Evolutionary conservation across 1,140 invertebrate genomes (phyloP).

Genomic region (Drosophila nebulosa): DNA sequence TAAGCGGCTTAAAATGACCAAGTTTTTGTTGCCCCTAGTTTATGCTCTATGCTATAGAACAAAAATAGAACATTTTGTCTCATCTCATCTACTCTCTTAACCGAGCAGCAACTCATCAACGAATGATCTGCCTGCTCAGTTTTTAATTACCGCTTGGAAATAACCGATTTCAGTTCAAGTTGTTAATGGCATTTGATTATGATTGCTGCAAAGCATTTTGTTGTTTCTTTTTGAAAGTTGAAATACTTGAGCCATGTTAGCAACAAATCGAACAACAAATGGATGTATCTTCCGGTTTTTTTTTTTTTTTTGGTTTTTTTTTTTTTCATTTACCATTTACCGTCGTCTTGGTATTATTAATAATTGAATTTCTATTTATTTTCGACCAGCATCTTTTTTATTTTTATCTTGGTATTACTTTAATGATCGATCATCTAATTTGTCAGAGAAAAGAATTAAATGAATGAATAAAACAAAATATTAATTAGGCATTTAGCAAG

Average conservation of each 20-base stretch:
- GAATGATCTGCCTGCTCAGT: constrained; percentile 18
- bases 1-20: constrained; percentile 19
- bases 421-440: constrained; percentile 70
- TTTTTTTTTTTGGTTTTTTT: too few relatives aligned
- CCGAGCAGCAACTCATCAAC: constrained; percentile 18
- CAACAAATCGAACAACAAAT: constrained; percentile 40
- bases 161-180: constrained; percentile 49
- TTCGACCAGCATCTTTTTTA: constrained; percentile 56
- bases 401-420: constrained; percentile 17
- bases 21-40: constrained; percentile 27
- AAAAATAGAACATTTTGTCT: not conserved
- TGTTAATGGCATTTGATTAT: constrained; percentile 51
- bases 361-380: constrained; percentile 58
- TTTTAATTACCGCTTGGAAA: constrained; percentile 52
- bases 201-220: constrained; percentile 26
- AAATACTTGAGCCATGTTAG: constrained; percentile 63
- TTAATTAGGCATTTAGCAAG: constrained; percentile 67
- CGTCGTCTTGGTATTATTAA: constrained; percentile 59
- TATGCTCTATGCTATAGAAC: not conserved
- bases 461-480: constrained; percentile 44
- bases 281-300: constrained; percentile 64
- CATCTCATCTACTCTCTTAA: not conserved
- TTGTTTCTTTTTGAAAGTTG: constrained; percentile 60
- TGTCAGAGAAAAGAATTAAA: constrained; percentile 57
- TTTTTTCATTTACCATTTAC: constrained; percentile 39